Evolutionary conservation across 2,797 vertebrate genomes (phyloP).

Genomic region (Pachyuromys duprasi): DNA sequence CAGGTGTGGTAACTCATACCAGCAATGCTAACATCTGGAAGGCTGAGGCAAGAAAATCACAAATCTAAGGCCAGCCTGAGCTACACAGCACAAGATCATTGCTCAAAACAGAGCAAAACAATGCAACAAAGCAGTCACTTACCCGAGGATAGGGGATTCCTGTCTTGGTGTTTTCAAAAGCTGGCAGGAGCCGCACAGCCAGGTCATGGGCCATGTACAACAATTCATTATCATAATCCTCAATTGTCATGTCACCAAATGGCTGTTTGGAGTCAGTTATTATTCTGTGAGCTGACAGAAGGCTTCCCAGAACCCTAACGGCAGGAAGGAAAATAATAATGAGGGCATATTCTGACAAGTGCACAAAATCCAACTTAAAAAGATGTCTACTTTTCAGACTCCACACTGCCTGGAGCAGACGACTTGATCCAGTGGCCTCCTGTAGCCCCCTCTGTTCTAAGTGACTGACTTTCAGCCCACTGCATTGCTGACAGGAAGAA

Average conservation of each 20-base stretch:
- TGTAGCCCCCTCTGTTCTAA: not conserved
- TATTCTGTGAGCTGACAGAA: conserved; percentile 98
- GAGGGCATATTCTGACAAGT: not conserved
- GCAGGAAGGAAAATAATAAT: conserved; percentile 4
- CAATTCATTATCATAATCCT: conserved; percentile 96
- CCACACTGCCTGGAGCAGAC: not conserved
- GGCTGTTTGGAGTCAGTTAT: conserved; percentile 96
- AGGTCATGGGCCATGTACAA: conserved; percentile 97
- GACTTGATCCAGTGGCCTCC: not conserved
- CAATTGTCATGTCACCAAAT: conserved; percentile 94
- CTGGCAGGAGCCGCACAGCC: conserved; percentile 96
- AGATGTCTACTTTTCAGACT: not conserved
- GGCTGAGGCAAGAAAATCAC: not conserved
- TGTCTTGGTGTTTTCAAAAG: conserved; percentile 98
- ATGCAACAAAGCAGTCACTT: conserved; percentile 49
- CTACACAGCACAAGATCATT: not conserved
- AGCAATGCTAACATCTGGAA: not conserved
- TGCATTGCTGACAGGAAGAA: not conserved
- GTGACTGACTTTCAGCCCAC: not conserved
- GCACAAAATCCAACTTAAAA: not conserved
- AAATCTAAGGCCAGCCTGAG: not conserved
- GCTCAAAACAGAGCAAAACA: not conserved
- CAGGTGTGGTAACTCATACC: not conserved
- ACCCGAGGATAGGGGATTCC: conserved; percentile 98
- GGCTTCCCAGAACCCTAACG: conserved; percentile 95